Evolutionary conservation across 2,797 vertebrate genomes (phyloP).

Genomic region (Oceanodroma leucorhoa): DNA sequence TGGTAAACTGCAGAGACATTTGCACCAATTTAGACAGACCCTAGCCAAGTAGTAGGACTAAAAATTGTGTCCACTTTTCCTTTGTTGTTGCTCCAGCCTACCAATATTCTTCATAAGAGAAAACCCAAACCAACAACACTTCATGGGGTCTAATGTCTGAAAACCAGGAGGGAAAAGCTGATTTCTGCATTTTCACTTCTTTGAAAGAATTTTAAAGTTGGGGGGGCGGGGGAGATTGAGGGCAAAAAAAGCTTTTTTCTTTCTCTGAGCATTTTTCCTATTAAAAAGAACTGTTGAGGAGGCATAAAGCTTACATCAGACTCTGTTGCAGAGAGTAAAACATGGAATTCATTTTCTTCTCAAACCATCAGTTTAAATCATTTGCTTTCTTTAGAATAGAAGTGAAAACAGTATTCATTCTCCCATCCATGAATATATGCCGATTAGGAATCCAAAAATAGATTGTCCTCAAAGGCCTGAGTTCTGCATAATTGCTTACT

Average conservation of each 20-base stretch:
- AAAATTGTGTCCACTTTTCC: not conserved
- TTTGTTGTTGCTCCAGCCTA: not conserved
- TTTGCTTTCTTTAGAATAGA: not conserved
- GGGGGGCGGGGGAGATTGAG: fast-evolving
- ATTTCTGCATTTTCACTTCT: not conserved
- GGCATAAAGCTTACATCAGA: not conserved
- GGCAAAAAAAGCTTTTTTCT: fast-evolving
- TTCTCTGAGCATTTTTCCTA: not conserved
- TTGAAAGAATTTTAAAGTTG: not conserved
- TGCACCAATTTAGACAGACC: not conserved
- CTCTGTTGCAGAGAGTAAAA: not conserved
- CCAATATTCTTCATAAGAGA: not conserved
- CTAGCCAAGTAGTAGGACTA: not conserved
- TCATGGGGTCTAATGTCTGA: not conserved
- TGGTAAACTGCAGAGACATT: not conserved
- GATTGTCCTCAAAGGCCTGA: not conserved
- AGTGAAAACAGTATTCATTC: not conserved
- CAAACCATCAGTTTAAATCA: not conserved
- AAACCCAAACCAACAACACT: not conserved
- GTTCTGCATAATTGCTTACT: not conserved
- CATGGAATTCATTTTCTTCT: not conserved
- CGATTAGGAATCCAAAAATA: not conserved
- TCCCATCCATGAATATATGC: not conserved
- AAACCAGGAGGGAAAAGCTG: not conserved
- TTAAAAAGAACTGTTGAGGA: not conserved